phyloP scores from a whole-genome alignment of 2,888 invertebrate species.

The Cantharis rustica region DNA sequence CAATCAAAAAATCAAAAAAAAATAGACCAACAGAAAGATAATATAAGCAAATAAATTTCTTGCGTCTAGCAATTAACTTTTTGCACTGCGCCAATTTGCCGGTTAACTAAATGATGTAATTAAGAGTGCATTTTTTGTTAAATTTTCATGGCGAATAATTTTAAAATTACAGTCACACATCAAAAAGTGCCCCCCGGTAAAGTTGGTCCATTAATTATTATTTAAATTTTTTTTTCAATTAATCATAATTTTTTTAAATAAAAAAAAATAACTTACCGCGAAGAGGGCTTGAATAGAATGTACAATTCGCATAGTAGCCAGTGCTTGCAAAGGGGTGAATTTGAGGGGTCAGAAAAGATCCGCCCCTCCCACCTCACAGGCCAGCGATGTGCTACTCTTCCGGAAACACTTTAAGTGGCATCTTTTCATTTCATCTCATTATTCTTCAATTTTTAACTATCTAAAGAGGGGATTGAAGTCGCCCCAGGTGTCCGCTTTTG shows the following conservation, averaged over 20 bases:
- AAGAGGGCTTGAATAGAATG: conserved; percentile 73
- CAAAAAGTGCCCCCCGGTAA: neutral
- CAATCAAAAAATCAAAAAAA: neutral
- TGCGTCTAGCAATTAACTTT: neutral
- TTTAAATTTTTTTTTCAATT: too few species aligned
- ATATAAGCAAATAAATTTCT: neutral
- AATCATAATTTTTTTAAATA: neutral
- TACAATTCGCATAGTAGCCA: conserved; percentile 81
- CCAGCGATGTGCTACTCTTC: conserved; percentile 33
- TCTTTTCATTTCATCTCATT: conserved; percentile 20
- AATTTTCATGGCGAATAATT: neutral
- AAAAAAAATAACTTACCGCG: conserved; percentile 65
- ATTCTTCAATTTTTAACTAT: neutral
- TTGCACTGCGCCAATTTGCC: neutral
- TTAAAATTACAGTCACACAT: neutral
- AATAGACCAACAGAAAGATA: neutral
- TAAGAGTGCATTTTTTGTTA: neutral
- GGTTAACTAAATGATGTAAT: neutral
- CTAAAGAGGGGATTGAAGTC: neutral
- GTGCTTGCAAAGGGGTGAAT: conserved; percentile 64
- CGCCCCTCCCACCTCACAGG: conserved; percentile 47
- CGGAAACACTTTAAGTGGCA: conserved; percentile 24
- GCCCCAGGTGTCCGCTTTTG: neutral
- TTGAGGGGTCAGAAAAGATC: conserved; percentile 51
- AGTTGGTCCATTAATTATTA: neutral